These are phyloP conservation scores for Rhipidura dahli DNA, from an alignment of 2,113 vertebrate species.

Conservation along the genomic window DNA sequence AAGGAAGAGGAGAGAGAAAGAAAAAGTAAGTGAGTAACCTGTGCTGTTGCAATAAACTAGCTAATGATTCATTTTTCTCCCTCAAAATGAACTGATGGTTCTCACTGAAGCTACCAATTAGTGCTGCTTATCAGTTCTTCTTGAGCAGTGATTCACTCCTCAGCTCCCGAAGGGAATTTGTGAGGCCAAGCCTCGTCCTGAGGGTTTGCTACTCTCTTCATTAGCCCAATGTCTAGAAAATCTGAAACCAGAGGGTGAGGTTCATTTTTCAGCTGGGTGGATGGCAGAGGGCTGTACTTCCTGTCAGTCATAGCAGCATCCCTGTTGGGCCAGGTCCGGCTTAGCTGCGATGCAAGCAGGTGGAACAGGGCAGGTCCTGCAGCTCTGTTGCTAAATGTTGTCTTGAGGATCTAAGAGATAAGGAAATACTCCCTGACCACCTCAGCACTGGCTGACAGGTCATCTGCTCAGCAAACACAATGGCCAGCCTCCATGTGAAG, in stretches of 20 bases:
- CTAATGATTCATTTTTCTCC: neutral
- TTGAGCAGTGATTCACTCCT: neutral
- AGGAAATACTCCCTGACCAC: neutral
- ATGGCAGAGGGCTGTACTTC: neutral
- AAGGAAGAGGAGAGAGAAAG: neutral
- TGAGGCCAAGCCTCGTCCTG: neutral
- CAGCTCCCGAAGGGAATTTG: neutral
- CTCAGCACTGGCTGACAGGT: accelerated
- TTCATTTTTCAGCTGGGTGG: neutral
- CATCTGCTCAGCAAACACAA: neutral
- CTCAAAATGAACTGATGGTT: neutral
- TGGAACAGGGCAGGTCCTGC: neutral
- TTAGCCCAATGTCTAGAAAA: neutral
- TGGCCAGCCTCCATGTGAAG: neutral
- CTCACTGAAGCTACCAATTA: neutral
- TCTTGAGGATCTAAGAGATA: accelerated
- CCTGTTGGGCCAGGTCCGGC: neutral
- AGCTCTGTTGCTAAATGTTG: neutral
- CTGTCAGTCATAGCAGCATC: neutral
- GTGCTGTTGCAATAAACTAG: neutral
- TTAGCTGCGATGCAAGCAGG: neutral
- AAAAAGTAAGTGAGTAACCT: neutral
- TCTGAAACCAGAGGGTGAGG: neutral
- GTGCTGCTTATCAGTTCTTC: neutral
- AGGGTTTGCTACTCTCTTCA: neutral